Evolutionary conservation across 2,797 vertebrate genomes (phyloP).

Genomic region (Hippoglossus hippoglossus): DNA sequence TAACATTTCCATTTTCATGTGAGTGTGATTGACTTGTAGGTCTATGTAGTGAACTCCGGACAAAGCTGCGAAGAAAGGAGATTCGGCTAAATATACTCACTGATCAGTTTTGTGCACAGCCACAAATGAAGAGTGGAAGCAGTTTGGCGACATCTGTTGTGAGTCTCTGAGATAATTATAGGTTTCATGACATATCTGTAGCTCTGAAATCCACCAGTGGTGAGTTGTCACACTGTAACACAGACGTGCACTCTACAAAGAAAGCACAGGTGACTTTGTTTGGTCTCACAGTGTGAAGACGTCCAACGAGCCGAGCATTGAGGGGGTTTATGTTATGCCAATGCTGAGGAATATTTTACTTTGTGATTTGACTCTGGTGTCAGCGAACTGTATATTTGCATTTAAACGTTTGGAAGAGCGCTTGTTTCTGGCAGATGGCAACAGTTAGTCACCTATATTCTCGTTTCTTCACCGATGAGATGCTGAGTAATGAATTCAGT

Average conservation of each 20-base stretch:
- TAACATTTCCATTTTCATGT: slow-evolving; percentile 13
- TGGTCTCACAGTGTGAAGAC: slow-evolving; percentile 27
- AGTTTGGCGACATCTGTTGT: background rate
- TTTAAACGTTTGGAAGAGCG: slow-evolving; percentile 67
- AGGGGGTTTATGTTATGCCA: slow-evolving; percentile 40
- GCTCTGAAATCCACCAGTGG: slow-evolving; percentile 27
- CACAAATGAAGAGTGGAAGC: slow-evolving; percentile 1
- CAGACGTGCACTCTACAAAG: slow-evolving; percentile 27
- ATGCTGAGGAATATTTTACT: slow-evolving; percentile 43
- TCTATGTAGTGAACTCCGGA: background rate
- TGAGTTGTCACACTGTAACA: slow-evolving; percentile 12
- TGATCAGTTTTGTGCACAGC: slow-evolving; percentile 17
- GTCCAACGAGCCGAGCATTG: slow-evolving; percentile 23
- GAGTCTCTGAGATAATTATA: slow-evolving; percentile 19
- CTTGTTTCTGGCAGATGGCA: slow-evolving; percentile 65
- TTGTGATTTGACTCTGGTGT: slow-evolving; percentile 52
- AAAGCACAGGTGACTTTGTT: slow-evolving; percentile 47
- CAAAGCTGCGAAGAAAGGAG: slow-evolving; percentile 6
- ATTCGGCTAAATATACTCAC: background rate
- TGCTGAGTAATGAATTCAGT: slow-evolving; percentile 70
- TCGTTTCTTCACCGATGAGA: slow-evolving; percentile 63
- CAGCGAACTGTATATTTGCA: slow-evolving; percentile 68
- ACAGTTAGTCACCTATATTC: slow-evolving; percentile 69
- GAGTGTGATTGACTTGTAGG: background rate
- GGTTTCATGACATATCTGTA: slow-evolving; percentile 23